Evolutionary conservation across 2,888 invertebrate genomes (phyloP).

Genomic region (Monopis laevigella): DNA sequence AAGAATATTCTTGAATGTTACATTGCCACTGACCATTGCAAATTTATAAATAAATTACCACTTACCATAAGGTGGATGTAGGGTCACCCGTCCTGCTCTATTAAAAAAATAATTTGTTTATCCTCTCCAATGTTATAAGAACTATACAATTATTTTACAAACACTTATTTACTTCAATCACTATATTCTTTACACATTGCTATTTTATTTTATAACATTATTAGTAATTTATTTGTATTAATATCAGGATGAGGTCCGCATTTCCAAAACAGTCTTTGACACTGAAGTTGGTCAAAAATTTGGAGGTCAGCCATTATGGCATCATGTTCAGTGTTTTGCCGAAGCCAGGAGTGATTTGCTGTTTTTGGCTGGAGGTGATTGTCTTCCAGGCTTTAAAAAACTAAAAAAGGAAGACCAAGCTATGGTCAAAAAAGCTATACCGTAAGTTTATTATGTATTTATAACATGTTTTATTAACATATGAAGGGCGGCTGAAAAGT

Average conservation of each 20-base stretch:
- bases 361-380: conserved; percentile 76
- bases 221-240: too few species aligned
- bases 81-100: too few species aligned
- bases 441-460: conserved; percentile 52
- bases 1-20: too few species aligned
- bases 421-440: conserved; percentile 69
- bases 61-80: too few species aligned
- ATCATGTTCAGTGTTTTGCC: conserved; percentile 91
- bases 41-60: not conserved
- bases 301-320: conserved; percentile 89
- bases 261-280: conserved; percentile 87
- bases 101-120: too few species aligned
- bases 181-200: not conserved
- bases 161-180: not conserved
- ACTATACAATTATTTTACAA: not conserved
- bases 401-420: conserved; percentile 78
- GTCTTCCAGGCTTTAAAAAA: conserved; percentile 78
- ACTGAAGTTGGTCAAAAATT: conserved; percentile 81
- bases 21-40: too few species aligned
- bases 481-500: too few species aligned
- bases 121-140: not conserved
- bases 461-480: conserved; percentile 9
- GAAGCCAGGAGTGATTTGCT: conserved; percentile 75
- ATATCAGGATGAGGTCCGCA: conserved; percentile 72
- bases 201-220: too few species aligned